Percentiles rank a stretch among this genome's conserved stretches.
Conservation (phyloP, 2,797 vertebrate genomes). For the Bufotes viridis region DNA sequence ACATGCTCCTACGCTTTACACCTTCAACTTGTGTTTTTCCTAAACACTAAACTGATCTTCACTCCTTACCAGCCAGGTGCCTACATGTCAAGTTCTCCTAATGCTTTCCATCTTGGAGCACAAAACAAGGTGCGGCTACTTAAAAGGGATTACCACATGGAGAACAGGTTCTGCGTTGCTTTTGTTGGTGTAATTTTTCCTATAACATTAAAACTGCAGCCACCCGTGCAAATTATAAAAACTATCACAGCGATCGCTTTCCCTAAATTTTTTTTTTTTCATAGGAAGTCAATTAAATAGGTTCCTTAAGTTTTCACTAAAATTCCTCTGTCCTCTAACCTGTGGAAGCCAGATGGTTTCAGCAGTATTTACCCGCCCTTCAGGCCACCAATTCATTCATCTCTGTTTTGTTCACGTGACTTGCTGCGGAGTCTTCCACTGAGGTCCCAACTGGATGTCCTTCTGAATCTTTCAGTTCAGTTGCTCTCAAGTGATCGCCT, state of each 20-base stretch:
- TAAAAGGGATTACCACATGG: constrained; percentile 9
- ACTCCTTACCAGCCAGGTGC: constrained; percentile 32
- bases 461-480: too few relatives aligned
- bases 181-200: not conserved
- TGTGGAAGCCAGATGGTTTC: too few relatives aligned
- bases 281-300: too few relatives aligned
- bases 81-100: not conserved
- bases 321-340: too few relatives aligned
- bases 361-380: too few relatives aligned
- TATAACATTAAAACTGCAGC: not conserved
- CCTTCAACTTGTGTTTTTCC: constrained; percentile 51
- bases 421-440: too few relatives aligned
- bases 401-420: too few relatives aligned
- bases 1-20: constrained; percentile 57
- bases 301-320: too few relatives aligned
- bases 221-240: not conserved
- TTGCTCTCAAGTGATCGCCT: too few relatives aligned
- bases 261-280: not conserved
- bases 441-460: too few relatives aligned
- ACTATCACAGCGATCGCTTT: not conserved
- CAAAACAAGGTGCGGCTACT: constrained; percentile 13
- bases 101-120: constrained; percentile 18
- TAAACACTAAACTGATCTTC: constrained; percentile 28
- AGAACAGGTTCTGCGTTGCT: constrained; percentile 8
- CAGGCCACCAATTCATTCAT: too few relatives aligned